Evolutionary conservation across 2,113 vertebrate species (phyloP).

Genomic region (Cairina moschata): DNA sequence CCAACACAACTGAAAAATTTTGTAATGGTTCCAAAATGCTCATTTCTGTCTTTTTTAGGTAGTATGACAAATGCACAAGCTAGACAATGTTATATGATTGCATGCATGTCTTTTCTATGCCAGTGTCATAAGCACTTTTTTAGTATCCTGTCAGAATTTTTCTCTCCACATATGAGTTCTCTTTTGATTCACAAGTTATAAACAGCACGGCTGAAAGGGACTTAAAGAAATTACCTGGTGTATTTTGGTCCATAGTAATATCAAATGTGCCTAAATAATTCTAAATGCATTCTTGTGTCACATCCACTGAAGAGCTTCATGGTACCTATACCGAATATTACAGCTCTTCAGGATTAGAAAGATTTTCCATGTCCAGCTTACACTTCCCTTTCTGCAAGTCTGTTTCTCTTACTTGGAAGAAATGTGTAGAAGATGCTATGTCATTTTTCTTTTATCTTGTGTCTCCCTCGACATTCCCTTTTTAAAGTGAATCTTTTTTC

Average conservation of each 20-base stretch:
- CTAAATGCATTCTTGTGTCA: background rate
- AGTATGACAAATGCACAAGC: background rate
- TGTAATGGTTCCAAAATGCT: background rate
- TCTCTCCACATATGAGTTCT: background rate
- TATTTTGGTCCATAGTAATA: background rate
- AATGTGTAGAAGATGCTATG: background rate
- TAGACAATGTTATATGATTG: background rate
- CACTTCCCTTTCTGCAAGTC: background rate
- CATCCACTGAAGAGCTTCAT: background rate
- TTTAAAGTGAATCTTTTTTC: background rate
- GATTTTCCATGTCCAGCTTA: background rate
- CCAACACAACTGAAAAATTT: background rate
- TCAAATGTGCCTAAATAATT: slow-evolving; percentile 6
- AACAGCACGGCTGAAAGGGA: background rate
- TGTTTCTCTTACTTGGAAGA: background rate
- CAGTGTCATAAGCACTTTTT: background rate
- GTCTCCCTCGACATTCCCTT: background rate
- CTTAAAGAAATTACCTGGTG: background rate
- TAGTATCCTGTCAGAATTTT: background rate
- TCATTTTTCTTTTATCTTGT: background rate
- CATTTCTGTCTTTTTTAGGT: background rate
- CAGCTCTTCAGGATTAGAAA: background rate
- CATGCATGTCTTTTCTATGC: background rate
- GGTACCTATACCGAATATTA: slow-evolving; percentile 11
- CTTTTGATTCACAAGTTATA: background rate